These are phyloP conservation scores for Epizoanthus ramosus DNA, from an alignment of 92 coral and sea anemone genomes.

Conservation along the genomic window DNA sequence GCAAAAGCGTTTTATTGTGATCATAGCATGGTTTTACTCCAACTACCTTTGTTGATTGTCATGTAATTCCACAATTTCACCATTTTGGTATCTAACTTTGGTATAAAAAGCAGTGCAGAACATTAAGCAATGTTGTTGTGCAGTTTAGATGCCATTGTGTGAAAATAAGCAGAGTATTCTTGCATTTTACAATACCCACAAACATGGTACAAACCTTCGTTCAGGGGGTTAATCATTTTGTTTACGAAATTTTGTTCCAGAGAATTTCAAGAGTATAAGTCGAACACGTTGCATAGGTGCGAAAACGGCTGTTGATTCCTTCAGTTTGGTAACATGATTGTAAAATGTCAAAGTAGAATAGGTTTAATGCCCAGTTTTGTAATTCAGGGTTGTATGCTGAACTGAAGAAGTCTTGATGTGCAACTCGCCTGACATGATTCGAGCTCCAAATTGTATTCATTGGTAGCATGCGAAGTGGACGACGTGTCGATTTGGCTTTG, in stretches of 20 bases:
- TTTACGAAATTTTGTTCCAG: conserved; percentile 39
- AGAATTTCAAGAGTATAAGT: conserved; percentile 15
- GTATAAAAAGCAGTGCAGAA: background rate
- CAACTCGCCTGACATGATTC: conserved; percentile 15
- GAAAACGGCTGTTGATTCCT: conserved; percentile 6
- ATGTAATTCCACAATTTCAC: conserved; percentile 7
- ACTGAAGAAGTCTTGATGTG: conserved; percentile 1
- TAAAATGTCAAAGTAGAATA: background rate
- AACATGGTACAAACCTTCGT: conserved; percentile 2
- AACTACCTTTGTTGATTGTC: conserved; percentile 19
- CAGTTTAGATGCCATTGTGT: background rate
- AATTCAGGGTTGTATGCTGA: conserved; percentile 13
- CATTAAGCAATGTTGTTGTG: background rate
- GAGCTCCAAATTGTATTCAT: conserved; percentile 20
- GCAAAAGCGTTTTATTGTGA: conserved; percentile 28
- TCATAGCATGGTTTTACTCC: conserved; percentile 46
- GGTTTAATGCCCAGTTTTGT: background rate
- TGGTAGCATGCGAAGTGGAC: conserved; percentile 19
- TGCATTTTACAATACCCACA: conserved; percentile 7
- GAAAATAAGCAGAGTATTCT: background rate
- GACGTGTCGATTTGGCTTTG: conserved; percentile 9
- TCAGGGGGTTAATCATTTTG: conserved; percentile 45
- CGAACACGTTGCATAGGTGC: conserved; percentile 28
- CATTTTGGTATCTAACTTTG: background rate
- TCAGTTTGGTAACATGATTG: background rate